Percentiles rank a stretch among this genome's conserved stretches.
Evolutionary conservation across 2,797 vertebrate genomes (phyloP).

Genomic region (Epinephelus awoara): DNA sequence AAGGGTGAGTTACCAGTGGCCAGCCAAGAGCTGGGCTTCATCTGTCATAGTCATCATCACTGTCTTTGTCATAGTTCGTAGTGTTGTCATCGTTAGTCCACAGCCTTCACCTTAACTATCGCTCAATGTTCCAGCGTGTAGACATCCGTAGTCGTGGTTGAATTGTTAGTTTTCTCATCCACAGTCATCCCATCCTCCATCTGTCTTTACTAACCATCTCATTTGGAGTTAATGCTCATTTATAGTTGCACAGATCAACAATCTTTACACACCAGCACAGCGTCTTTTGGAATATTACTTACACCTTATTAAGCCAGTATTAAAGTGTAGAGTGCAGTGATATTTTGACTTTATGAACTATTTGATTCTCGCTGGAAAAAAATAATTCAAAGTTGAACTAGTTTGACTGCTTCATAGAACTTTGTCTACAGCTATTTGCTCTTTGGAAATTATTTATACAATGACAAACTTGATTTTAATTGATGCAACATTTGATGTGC

Average conservation of each 20-base stretch:
- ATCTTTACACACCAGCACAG: slow-evolving; percentile 7
- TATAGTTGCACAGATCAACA: too few species aligned
- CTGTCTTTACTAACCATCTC: slow-evolving; percentile 43
- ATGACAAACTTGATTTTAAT: slow-evolving; percentile 16
- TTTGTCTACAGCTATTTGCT: not conserved
- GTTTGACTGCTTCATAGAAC: slow-evolving; percentile 12
- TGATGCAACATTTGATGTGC: slow-evolving; percentile 29
- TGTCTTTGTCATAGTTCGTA: slow-evolving; percentile 11
- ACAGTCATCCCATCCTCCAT: slow-evolving; percentile 13
- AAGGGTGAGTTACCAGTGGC: slow-evolving; percentile 81
- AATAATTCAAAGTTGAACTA: not conserved
- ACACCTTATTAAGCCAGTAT: not conserved
- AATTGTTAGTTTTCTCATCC: slow-evolving; percentile 4
- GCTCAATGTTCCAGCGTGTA: slow-evolving; percentile 16
- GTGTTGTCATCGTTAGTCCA: slow-evolving; percentile 23
- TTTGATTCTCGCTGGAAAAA: not conserved
- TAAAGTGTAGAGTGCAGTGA: not conserved
- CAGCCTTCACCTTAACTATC: slow-evolving; percentile 12
- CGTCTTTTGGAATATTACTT: not conserved
- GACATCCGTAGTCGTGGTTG: not conserved
- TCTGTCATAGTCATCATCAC: slow-evolving; percentile 42
- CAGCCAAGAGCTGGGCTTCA: slow-evolving; percentile 66
- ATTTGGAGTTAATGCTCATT: slow-evolving; percentile 15
- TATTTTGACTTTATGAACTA: slow-evolving; percentile 1
- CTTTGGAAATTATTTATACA: slow-evolving; percentile 16